These are phyloP conservation scores for Diachasmimorpha longicaudata DNA, from an alignment of 1,140 invertebrate genomes.

Conservation along the genomic window DNA sequence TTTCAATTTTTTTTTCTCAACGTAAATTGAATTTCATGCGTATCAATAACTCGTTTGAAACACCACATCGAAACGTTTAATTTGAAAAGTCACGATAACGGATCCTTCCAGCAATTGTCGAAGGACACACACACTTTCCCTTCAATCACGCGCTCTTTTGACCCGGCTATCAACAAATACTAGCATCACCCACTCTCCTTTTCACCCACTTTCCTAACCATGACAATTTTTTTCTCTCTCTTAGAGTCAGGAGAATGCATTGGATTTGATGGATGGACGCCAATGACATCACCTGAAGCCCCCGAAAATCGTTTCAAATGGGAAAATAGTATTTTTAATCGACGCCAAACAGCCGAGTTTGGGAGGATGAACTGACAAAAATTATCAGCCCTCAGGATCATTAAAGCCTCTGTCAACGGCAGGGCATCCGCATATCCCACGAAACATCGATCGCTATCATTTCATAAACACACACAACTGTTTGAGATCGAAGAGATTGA, in stretches of 20 bases:
- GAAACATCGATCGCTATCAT: not conserved
- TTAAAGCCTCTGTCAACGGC: not conserved
- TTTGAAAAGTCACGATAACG: constrained; percentile 4
- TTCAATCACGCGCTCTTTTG: not conserved
- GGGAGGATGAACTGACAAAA: not conserved
- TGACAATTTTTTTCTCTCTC: not conserved
- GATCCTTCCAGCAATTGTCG: not conserved
- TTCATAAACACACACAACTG: not conserved
- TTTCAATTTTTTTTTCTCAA: not conserved
- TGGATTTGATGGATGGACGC: not conserved
- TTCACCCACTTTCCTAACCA: not conserved
- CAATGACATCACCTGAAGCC: not conserved
- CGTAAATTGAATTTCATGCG: not conserved
- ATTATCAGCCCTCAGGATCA: not conserved
- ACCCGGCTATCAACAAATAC: not conserved
- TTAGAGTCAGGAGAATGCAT: not conserved
- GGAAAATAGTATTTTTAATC: not conserved
- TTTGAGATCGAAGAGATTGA: not conserved
- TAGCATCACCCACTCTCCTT: not conserved
- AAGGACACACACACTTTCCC: not conserved
- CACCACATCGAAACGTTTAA: not conserved
- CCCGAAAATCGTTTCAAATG: too few relatives aligned
- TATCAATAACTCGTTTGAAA: not conserved
- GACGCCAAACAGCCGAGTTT: not conserved
- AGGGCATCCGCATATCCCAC: not conserved